Conservation (phyloP, 2,888 invertebrate genomes). For the Leucania comma region DNA sequence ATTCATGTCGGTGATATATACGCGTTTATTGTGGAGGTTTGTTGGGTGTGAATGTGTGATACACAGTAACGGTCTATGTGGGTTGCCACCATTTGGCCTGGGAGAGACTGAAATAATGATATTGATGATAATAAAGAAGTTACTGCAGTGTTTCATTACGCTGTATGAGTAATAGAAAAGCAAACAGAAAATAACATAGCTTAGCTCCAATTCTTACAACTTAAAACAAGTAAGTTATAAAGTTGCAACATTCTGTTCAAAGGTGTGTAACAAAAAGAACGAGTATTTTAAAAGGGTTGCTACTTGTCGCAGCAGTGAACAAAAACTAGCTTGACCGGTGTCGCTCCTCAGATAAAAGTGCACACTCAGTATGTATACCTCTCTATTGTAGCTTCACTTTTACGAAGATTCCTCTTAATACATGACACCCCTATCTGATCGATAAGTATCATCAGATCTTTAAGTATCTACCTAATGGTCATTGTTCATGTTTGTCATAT, state of each 20-base stretch:
- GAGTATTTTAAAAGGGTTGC: constrained; percentile 26
- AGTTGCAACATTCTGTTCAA: constrained; percentile 14
- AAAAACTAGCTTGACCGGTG: constrained; percentile 52
- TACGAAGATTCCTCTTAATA: constrained; percentile 12
- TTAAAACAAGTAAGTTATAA: constrained; percentile 13
- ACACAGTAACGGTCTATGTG: not conserved
- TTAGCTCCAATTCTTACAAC: not conserved
- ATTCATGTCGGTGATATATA: no score
- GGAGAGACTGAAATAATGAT: not conserved
- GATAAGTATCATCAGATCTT: not conserved
- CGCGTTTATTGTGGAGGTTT: no score
- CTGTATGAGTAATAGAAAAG: not conserved
- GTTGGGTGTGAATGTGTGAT: no score
- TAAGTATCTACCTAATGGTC: constrained; percentile 2
- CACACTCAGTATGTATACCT: constrained; percentile 19
- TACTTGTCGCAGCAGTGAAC: constrained; percentile 33
- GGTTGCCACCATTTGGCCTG: not conserved
- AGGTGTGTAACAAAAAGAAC: constrained; percentile 26
- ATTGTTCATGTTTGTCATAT: not conserved
- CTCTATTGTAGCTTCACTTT: constrained; percentile 21
- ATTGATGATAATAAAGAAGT: not conserved
- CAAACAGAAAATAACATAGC: not conserved
- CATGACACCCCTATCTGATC: not conserved
- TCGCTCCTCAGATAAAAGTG: constrained; percentile 35
- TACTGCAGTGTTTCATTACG: not conserved